Evolutionary conservation across 2,797 vertebrate genomes (phyloP).

Genomic region (Gobio occitaniae): DNA sequence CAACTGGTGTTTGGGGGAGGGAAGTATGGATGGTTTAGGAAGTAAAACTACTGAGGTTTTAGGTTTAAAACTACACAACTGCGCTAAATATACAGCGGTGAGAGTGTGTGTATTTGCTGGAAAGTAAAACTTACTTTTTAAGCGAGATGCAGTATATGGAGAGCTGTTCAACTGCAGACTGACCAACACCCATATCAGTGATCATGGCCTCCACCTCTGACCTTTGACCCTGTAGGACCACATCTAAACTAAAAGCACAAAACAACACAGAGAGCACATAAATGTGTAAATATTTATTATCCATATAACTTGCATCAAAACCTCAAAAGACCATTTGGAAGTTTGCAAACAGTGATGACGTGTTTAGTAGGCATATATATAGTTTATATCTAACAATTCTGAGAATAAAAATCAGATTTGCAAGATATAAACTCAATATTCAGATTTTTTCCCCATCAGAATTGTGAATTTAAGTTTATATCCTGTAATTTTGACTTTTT

Average conservation of each 20-base stretch:
- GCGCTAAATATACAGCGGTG: neutral
- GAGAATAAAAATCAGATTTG: neutral
- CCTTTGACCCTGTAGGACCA: conserved; percentile 90
- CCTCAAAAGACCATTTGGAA: neutral
- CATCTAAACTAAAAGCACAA: conserved; percentile 80
- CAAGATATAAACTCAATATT: neutral
- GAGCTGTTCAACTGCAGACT: conserved; percentile 91
- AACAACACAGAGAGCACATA: neutral
- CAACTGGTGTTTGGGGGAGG: neutral
- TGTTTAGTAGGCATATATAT: neutral
- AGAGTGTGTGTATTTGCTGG: neutral
- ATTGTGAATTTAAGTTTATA: too few species aligned
- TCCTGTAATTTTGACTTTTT: too few species aligned
- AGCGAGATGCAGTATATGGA: conserved; percentile 95
- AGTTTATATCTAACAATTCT: neutral
- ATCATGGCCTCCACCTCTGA: conserved; percentile 95
- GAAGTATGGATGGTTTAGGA: neutral
- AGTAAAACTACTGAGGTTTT: conserved; percentile 8
- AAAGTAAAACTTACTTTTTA: conserved; percentile 86
- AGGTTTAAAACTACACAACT: neutral
- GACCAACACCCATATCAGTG: conserved; percentile 89
- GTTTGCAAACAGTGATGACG: neutral
- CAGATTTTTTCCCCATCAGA: too few species aligned
- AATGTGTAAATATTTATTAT: neutral
- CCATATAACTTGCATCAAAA: neutral